Base-by-base conservation (phyloP, 2,113 vertebrate species). In the Dryoscopus gambensis region DNA sequence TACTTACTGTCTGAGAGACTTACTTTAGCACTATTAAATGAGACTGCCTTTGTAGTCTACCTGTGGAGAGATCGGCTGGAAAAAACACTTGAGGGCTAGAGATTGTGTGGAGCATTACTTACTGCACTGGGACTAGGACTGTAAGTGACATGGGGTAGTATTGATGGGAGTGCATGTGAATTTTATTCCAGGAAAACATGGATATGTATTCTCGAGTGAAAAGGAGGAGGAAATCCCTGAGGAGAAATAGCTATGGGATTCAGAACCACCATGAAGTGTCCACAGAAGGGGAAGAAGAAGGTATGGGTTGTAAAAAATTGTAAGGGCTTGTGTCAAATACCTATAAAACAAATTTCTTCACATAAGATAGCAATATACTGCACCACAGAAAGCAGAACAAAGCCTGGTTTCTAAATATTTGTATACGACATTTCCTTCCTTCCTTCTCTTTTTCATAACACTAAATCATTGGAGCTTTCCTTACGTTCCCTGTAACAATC, bases 131-230 rank as follows among this genome's bases (percentile, higher is more conserved):
- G 33, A 31, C 21, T 84, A 18, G 39, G 11, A 9, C 15, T 68
- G 33, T 33, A 76, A n/a, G 39, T 71, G 70, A 35, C 6, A 1
- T 35, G 55, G 62, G 35, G 47, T 35, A 20, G 24, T 37, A 37
- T 52, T 81, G 44, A 88, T 74, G 46, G 64, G 23, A 62, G 2
- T 33, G 11, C 17, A 19, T 30, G 31, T 87, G 90, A 39, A 60
- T 84, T 91, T 78, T 64, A 15, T 94, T 97, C 35, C 50, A 99
- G 99, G 99, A 99, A 98, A 99, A 99, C 97, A 99, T 99, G 99
- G 99, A 99, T 97, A 99, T 99, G 99, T 99, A 99, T 97, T 99
- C 99, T 77, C 98, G 99, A 93, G 99, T 99, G 77, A 99, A 99
- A 97, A 98, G 99, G 31, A 98, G 98, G 52, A 97, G 99, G 96